Base-by-base conservation (phyloP, 2,888 invertebrate species). In the Melanostoma scalare region DNA sequence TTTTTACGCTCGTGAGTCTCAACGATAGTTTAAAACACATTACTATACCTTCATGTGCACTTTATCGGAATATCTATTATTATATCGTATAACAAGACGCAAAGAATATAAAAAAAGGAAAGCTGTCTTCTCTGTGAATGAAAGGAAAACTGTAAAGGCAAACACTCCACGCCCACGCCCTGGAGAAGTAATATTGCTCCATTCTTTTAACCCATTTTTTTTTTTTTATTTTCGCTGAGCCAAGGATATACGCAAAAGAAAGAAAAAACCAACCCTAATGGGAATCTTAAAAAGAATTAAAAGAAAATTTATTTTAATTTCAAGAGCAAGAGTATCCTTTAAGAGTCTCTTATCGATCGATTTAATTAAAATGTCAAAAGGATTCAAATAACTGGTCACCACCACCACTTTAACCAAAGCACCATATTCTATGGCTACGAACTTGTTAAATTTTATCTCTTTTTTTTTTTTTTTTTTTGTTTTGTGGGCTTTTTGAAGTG, bases 301-400 rank as follows among this genome's bases (percentile, higher is more conserved):
- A 69, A 33, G 48, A 76, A 69, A 33, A 69, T 56, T 61, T 68
- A 75, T 68, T 50, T 46, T 36, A 46, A 63, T 60, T 44, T 40
- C 48, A 5, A 46, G 42, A 53, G 42, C 58, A 58, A 42, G 36
- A 42, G 50, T 36, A 46, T 50, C 61, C 61, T 56, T 69, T 56
- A 35, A n/a, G 1, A 33, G 58, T 58, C 10, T 42, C 31, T 50
- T 50, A 61, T 68, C 42, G 44, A 76, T 76, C 68, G 60, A 68
- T 69, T 68, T 42, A 58, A 68, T 75, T 67, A 68, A 68, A 75
- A 68, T 75, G 60, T 52, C 50, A 71, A 71, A 63, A 71, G 71
- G 50, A 71, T 71, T 71, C 42, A 56, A 71, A 77, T 68, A 76
- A 48, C 6, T 44, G 42, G 38, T 53, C 60, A 61, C 20, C 30